Conservation (phyloP, 2,888 invertebrate species). For the Chrysina gloriosa region DNA sequence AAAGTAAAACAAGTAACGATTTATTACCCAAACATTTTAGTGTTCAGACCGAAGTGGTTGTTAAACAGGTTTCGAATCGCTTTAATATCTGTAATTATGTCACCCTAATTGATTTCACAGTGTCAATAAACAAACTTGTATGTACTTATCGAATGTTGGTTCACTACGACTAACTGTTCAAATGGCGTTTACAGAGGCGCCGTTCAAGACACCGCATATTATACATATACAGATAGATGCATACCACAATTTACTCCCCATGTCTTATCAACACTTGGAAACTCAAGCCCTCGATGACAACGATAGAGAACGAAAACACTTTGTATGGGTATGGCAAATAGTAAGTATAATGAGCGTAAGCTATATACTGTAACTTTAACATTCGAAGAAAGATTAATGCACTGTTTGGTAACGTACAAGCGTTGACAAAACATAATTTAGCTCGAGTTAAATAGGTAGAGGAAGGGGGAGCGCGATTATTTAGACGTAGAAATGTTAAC, state of each 20-base stretch:
- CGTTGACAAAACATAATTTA: conserved; percentile 26
- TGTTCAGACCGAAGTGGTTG: neutral
- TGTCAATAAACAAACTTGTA: neutral
- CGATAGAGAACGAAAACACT: neutral
- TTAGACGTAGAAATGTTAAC: neutral
- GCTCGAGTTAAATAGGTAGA: conserved; percentile 16
- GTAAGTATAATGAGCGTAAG: neutral
- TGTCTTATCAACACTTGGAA: neutral
- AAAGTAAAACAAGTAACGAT: neutral
- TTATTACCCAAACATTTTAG: conserved; percentile 1
- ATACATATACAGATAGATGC: too few relatives aligned
- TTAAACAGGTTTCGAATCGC: conserved; percentile 3
- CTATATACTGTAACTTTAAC: conserved; percentile 3
- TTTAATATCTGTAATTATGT: conserved; percentile 7
- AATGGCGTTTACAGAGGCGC: too few relatives aligned
- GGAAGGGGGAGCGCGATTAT: neutral
- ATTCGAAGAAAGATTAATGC: conserved; percentile 35
- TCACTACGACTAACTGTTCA: too few relatives aligned
- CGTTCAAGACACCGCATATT: too few relatives aligned
- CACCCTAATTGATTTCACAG: conserved; percentile 5
- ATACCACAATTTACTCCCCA: too few relatives aligned
- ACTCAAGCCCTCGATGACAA: neutral
- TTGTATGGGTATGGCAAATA: neutral
- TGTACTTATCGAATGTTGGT: neutral
- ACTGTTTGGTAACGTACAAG: too few relatives aligned